These are phyloP conservation scores for Oikopleura dioica DNA, from an alignment of 23 tunicate genomes.

Conservation along the genomic window DNA sequence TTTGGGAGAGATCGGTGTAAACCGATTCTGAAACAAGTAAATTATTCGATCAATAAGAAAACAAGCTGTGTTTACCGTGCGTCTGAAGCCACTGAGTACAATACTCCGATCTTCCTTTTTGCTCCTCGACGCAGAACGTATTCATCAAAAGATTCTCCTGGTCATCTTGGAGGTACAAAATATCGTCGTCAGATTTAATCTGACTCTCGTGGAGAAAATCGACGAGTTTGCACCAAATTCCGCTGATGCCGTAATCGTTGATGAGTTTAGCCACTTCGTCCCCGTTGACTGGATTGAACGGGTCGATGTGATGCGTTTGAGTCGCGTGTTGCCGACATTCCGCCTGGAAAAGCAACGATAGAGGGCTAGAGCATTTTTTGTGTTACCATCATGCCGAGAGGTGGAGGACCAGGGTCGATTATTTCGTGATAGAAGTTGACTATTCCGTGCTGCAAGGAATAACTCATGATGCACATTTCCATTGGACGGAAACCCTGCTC, in stretches of 20 bases:
- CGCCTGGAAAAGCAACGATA: neutral
- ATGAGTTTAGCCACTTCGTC: neutral
- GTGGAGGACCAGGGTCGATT: slow-evolving; percentile 59
- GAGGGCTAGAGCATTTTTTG: slow-evolving; percentile 12
- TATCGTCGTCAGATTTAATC: neutral
- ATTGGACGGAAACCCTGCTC: slow-evolving; percentile 79
- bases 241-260: neutral
- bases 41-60: neutral
- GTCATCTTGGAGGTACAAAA: neutral
- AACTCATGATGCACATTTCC: slow-evolving; percentile 52
- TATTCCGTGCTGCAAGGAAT: slow-evolving; percentile 33
- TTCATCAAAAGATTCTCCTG: neutral
- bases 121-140: neutral
- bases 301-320: slow-evolving; percentile 8
- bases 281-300: neutral
- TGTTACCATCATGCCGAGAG: slow-evolving; percentile 40
- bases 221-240: neutral
- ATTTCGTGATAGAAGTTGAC: slow-evolving; percentile 27
- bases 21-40: neutral
- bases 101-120: neutral
- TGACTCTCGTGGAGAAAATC: slow-evolving; percentile 7
- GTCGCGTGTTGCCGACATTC: slow-evolving; percentile 5
- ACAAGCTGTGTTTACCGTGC: neutral
- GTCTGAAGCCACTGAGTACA: neutral
- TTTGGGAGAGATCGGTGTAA: neutral